A percentile compares a stretch with the other conserved stretches of the same genome.
Evolutionary conservation across 1,140 invertebrate species (phyloP).

Genomic region (Rhyzopertha dominica): DNA sequence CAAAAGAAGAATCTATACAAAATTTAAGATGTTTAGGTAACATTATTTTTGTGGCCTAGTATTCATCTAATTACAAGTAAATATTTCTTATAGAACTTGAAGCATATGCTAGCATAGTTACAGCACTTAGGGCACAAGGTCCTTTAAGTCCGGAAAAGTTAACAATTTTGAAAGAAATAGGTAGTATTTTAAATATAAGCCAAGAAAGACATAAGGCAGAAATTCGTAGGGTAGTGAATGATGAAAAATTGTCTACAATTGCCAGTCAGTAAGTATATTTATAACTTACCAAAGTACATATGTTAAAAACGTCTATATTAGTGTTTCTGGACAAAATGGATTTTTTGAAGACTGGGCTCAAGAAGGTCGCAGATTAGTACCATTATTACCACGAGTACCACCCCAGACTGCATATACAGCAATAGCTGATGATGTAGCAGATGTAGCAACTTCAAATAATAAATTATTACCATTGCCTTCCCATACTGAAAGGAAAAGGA

Average conservation of each 20-base stretch:
- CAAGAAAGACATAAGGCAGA: constrained; percentile 87
- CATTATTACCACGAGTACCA: constrained; percentile 72
- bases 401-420: constrained; percentile 79
- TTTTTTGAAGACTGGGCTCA: constrained; percentile 78
- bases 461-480: constrained; percentile 44
- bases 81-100: constrained; percentile 68
- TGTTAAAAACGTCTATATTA: too few relatives aligned
- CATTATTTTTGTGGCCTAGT: constrained; percentile 2
- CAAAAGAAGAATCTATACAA: constrained; percentile 78
- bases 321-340: constrained; percentile 69
- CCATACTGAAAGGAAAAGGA: constrained; percentile 38
- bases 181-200: constrained; percentile 77
- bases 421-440: constrained; percentile 68
- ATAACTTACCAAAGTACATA: too few relatives aligned
- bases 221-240: constrained; percentile 82
- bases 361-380: constrained; percentile 76
- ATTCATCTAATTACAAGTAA: neutral
- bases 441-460: constrained; percentile 49
- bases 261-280: constrained; percentile 75
- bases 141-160: constrained; percentile 77
- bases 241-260: constrained; percentile 82
- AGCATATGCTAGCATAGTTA: constrained; percentile 83
- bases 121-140: constrained; percentile 87
- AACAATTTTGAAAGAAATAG: constrained; percentile 76
- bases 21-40: constrained; percentile 79